Conservation (phyloP, 1,140 invertebrate species). For the Lordiphosa stackelbergi region DNA sequence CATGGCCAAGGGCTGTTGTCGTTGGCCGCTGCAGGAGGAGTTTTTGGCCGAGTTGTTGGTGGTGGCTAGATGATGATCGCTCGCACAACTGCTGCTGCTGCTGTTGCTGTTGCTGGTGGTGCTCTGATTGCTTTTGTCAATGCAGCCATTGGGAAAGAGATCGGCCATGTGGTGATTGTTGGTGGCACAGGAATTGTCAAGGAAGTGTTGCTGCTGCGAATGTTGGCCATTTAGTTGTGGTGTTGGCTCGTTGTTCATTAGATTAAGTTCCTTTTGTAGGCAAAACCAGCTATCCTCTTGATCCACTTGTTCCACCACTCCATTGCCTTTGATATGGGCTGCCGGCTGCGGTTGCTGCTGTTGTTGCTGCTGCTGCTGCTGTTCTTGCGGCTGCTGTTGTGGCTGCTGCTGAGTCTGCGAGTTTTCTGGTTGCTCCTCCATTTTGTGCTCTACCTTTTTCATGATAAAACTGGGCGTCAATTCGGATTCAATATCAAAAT, state of each 20-base stretch:
- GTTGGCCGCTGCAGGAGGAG: constrained; percentile 63
- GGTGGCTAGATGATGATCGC: constrained; percentile 27
- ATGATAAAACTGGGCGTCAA: constrained; percentile 72
- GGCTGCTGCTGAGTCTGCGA: constrained; percentile 23
- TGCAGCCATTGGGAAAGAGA: constrained; percentile 69
- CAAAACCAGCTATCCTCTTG: constrained; percentile 83
- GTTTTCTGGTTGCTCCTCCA: constrained; percentile 25
- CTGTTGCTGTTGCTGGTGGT: constrained; percentile 59
- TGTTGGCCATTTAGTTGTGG: constrained; percentile 38
- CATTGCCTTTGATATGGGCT: constrained; percentile 49
- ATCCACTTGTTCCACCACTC: constrained; percentile 28
- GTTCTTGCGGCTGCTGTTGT: constrained; percentile 17
- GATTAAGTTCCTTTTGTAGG: constrained; percentile 82
- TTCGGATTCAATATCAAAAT: constrained; percentile 76
- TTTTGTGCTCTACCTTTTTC: constrained; percentile 71
- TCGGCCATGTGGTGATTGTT: constrained; percentile 54
- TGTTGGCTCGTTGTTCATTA: constrained; percentile 56
- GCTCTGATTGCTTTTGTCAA: constrained; percentile 64
- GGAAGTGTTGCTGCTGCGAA: constrained; percentile 42
- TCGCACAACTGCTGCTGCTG: constrained; percentile 26
- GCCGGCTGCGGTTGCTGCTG: constrained; percentile 31
- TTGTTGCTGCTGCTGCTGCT: constrained; percentile 39
- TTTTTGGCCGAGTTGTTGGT: constrained; percentile 27
- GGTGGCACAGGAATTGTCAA: constrained; percentile 29
- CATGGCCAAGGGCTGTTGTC: constrained; percentile 54